phyloP scores from a whole-genome alignment of 1,140 invertebrate genomes.

The Neodiprion lecontei region DNA sequence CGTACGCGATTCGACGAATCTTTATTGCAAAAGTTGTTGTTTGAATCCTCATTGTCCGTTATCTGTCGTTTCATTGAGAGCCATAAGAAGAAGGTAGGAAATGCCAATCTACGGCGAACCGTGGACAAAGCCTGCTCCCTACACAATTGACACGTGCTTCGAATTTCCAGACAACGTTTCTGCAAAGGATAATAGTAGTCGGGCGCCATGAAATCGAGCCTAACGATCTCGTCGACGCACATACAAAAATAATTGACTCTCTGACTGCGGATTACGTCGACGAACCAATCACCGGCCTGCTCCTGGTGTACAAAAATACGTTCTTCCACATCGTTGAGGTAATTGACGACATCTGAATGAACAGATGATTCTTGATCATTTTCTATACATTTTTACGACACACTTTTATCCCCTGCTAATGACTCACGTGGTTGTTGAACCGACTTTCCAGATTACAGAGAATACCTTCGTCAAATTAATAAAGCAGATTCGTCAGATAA shows the following conservation, averaged over 20 bases:
- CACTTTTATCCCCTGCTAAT: too few species aligned
- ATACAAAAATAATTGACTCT: slow-evolving; percentile 8
- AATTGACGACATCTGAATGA: background rate
- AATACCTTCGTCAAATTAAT: background rate
- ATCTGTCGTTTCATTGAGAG: too few species aligned
- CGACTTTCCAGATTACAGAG: background rate
- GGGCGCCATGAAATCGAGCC: background rate
- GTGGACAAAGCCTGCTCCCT: background rate
- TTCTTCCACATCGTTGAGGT: background rate
- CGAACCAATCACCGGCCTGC: background rate
- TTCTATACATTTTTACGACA: background rate
- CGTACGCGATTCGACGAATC: too few species aligned
- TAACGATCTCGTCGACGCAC: background rate
- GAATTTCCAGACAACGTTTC: slow-evolving; percentile 7
- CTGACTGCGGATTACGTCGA: slow-evolving; percentile 4
- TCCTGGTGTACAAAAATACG: background rate
- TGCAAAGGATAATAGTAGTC: background rate
- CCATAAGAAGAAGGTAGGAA: background rate
- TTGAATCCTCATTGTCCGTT: too few species aligned
- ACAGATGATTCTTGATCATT: background rate
- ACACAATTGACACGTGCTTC: background rate
- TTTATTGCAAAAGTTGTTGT: too few species aligned
- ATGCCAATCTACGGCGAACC: background rate
- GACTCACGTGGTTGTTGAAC: background rate
- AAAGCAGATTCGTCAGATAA: background rate